A percentile compares a stretch with the other conserved stretches of the same genome.
Conservation (phyloP, 2,888 invertebrate genomes). For the Pseudoips prasinana region DNA sequence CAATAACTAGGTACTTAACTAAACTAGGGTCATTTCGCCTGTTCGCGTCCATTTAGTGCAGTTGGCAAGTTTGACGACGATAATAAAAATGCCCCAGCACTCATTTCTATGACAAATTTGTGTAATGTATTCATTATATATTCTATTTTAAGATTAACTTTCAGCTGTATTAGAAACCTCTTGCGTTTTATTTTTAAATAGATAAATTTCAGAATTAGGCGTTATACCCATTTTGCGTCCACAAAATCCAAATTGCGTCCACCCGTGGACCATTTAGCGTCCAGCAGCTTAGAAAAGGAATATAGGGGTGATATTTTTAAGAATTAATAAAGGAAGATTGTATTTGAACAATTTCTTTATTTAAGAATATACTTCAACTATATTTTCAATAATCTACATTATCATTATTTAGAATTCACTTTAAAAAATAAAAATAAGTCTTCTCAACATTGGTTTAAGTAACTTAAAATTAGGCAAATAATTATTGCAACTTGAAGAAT, state of each 20-base stretch:
- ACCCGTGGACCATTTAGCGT: conserved; percentile 15
- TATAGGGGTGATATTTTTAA: conserved; percentile 11
- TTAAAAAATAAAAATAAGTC: conserved; percentile 6
- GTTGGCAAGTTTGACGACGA: conserved; percentile 20
- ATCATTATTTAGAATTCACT: not conserved
- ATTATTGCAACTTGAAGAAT: not conserved
- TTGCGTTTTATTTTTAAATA: conserved; percentile 11
- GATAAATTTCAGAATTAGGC: conserved; percentile 11
- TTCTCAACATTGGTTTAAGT: conserved; percentile 2
- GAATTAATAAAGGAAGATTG: conserved; percentile 4
- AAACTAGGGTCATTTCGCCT: conserved; percentile 18
- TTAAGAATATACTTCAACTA: not conserved
- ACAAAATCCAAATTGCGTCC: conserved; percentile 16
- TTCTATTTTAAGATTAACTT: conserved; percentile 11
- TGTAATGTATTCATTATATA: conserved; percentile 26
- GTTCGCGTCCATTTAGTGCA: conserved; percentile 21
- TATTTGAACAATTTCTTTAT: conserved; percentile 6
- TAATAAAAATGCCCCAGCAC: conserved; percentile 16
- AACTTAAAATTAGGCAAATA: not conserved
- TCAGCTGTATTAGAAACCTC: conserved; percentile 7
- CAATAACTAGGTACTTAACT: not conserved
- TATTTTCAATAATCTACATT: no score
- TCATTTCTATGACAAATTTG: conserved; percentile 12
- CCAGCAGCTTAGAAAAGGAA: conserved; percentile 22
- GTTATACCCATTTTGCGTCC: conserved; percentile 13